Evolutionary conservation across 2,797 vertebrate genomes (phyloP).

Genomic region (Darevskia nairensis): DNA sequence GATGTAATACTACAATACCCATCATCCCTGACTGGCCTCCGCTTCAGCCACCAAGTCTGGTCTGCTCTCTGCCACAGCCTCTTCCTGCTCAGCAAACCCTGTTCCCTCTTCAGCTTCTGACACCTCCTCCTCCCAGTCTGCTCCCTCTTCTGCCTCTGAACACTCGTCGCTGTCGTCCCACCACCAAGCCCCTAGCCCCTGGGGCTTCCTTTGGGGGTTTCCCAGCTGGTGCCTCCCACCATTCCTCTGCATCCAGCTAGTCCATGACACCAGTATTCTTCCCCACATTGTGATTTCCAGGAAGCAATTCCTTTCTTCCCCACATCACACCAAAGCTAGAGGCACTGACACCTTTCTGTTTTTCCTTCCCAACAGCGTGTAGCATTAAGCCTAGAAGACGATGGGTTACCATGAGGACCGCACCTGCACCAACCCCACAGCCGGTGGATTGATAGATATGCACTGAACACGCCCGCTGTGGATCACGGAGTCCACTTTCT

Average conservation of each 20-base stretch:
- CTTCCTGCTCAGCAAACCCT: no score
- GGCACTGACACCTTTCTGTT: background rate
- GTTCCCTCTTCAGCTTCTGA: no score
- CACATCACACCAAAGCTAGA: background rate
- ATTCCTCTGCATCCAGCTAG: no score
- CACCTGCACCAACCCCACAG: slow-evolving; percentile 54
- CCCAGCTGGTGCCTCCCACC: no score
- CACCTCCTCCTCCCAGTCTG: no score
- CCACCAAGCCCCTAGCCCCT: no score
- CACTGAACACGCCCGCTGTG: slow-evolving; percentile 66
- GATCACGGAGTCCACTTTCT: slow-evolving; percentile 55
- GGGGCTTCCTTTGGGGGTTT: no score
- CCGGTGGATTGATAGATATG: slow-evolving; percentile 55
- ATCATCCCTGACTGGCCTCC: no score
- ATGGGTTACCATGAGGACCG: slow-evolving; percentile 92
- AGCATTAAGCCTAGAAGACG: slow-evolving; percentile 96
- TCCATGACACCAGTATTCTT: background rate
- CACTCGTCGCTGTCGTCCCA: no score
- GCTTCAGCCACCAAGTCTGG: no score
- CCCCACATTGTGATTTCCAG: background rate
- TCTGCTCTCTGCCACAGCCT: no score
- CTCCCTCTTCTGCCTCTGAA: no score
- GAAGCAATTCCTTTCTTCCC: background rate
- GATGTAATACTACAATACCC: background rate
- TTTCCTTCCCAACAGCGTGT: slow-evolving; percentile 90